A percentile compares a stretch with the other conserved stretches of the same genome.
phyloP scores from a whole-genome alignment of 92 coral and sea anemone species.

The Phymanthus crucifer region DNA sequence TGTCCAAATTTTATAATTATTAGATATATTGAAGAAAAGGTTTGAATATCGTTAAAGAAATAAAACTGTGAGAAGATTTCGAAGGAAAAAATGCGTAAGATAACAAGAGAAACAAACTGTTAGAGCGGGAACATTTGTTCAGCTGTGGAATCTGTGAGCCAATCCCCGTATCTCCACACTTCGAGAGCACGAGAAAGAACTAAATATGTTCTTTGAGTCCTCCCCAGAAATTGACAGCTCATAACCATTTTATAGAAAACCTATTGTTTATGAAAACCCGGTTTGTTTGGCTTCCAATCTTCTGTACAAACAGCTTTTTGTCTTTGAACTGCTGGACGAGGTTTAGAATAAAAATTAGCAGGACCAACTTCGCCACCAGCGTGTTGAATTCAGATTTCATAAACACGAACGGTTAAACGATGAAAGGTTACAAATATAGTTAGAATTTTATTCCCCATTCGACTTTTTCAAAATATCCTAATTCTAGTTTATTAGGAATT shows the following conservation, averaged over 20 bases:
- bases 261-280: conserved; percentile 15
- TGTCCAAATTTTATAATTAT: too few species aligned
- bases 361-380: background rate
- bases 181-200: conserved; percentile 19
- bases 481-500: background rate
- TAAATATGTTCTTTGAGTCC: conserved; percentile 13
- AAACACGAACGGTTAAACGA: background rate
- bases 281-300: conserved; percentile 7
- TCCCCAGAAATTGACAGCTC: conserved; percentile 23
- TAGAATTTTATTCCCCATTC: background rate
- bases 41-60: too few species aligned
- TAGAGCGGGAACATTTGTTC: background rate
- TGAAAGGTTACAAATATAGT: background rate
- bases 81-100: background rate
- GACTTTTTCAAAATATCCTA: background rate
- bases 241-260: conserved; percentile 29
- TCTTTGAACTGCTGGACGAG: background rate
- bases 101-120: background rate
- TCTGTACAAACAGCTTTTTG: conserved; percentile 18
- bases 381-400: background rate
- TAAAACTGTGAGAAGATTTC: too few species aligned
- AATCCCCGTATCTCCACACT: conserved; percentile 11
- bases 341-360: background rate
- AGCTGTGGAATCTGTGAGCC: conserved; percentile 13
- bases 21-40: too few species aligned